A percentile compares a stretch with the other conserved stretches of the same genome.
These are phyloP conservation scores for Phycodurus eques DNA, from an alignment of 2,113 vertebrate species.

Conservation along the genomic window DNA sequence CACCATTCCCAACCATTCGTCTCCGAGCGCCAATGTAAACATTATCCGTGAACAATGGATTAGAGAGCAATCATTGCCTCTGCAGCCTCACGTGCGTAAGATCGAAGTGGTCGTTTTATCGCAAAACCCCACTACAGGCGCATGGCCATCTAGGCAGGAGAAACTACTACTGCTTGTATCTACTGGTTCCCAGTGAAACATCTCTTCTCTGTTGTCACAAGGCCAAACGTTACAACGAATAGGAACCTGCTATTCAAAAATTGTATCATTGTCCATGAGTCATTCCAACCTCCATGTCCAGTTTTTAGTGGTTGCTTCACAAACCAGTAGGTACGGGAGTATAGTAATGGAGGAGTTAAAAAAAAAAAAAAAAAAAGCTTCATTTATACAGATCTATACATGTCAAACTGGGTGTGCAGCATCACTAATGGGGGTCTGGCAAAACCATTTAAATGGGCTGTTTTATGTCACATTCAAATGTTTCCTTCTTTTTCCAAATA, in stretches of 20 bases:
- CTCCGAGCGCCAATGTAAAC: slow-evolving; percentile 24
- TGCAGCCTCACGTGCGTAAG: slow-evolving; percentile 18
- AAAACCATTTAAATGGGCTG: slow-evolving; percentile 62
- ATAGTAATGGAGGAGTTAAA: slow-evolving; percentile 29
- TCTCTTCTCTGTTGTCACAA: slow-evolving; percentile 16
- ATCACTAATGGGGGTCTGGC: slow-evolving; percentile 26
- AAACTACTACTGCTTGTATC: slow-evolving; percentile 52
- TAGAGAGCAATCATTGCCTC: slow-evolving; percentile 18
- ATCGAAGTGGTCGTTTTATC: slow-evolving; percentile 17
- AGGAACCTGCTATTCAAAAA: not conserved
- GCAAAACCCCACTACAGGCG: not conserved
- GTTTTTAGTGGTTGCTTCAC: slow-evolving; percentile 67
- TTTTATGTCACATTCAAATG: slow-evolving; percentile 6
- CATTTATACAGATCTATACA: slow-evolving; percentile 27
- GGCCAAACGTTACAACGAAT: slow-evolving; percentile 13
- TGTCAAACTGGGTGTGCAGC: slow-evolving; percentile 13
- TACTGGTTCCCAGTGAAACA: slow-evolving; percentile 65
- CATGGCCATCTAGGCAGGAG: not conserved
- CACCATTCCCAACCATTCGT: slow-evolving; percentile 30
- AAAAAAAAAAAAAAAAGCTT: slow-evolving; percentile 7
- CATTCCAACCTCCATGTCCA: slow-evolving; percentile 65
- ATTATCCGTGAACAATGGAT: slow-evolving; percentile 15
- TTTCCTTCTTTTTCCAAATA: slow-evolving; percentile 12
- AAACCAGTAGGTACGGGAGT: slow-evolving; percentile 74
- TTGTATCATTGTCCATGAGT: not conserved